phyloP scores from a whole-genome alignment of 2,888 invertebrate genomes.

The Sarcophaga carnaria region DNA sequence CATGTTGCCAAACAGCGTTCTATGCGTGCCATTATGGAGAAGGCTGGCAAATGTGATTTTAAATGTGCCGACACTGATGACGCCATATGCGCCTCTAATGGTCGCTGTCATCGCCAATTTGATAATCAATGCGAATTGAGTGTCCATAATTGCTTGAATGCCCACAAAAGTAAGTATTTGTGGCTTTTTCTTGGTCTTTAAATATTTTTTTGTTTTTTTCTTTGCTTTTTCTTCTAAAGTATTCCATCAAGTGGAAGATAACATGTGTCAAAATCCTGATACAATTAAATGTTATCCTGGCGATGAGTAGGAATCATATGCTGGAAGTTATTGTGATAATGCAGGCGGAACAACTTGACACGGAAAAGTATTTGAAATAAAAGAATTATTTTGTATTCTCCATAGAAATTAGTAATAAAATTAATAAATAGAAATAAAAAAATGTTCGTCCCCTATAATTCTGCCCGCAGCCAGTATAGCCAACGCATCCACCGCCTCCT shows the following conservation, averaged over 20 bases:
- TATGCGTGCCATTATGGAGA: slow-evolving; percentile 12
- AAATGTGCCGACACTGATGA: slow-evolving; percentile 72
- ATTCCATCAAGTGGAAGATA: slow-evolving; percentile 72
- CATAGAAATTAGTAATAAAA: too few species aligned
- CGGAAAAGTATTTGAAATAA: too few species aligned
- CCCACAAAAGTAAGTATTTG: slow-evolving; percentile 69
- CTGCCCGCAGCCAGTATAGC: too few species aligned
- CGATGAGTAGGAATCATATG: slow-evolving; percentile 15
- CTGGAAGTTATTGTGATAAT: not conserved
- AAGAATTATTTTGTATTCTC: too few species aligned
- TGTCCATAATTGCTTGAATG: slow-evolving; percentile 76
- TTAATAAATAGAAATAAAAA: too few species aligned
- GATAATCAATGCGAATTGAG: slow-evolving; percentile 74
- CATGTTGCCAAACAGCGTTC: slow-evolving; percentile 58
- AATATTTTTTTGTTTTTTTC: not conserved
- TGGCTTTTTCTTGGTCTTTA: not conserved
- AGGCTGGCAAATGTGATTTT: slow-evolving; percentile 71
- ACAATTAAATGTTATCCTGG: slow-evolving; percentile 64
- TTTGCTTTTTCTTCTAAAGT: not conserved
- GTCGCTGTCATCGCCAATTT: slow-evolving; percentile 75
- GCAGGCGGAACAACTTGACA: too few species aligned
- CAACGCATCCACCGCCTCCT: too few species aligned
- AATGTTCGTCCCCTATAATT: too few species aligned
- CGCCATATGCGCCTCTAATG: slow-evolving; percentile 74
- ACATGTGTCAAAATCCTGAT: slow-evolving; percentile 71